A percentile compares a stretch with the other conserved stretches of the same genome.
Evolutionary conservation across 2,797 vertebrate species (phyloP).

Genomic region (Acrossocheilus fasciatus): DNA sequence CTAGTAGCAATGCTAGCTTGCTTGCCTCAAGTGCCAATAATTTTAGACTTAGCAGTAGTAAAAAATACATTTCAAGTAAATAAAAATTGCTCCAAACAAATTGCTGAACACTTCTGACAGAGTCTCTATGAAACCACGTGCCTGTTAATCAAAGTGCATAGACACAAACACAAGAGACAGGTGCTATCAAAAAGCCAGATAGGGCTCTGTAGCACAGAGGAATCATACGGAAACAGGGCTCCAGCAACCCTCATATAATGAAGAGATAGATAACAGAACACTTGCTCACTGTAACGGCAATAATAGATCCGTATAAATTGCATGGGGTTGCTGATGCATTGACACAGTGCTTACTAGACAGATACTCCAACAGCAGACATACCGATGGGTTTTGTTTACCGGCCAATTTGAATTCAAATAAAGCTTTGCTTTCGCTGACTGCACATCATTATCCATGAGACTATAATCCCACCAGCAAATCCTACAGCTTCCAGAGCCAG

Average conservation of each 20-base stretch:
- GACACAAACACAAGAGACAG: slow-evolving; percentile 15
- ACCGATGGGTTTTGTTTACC: slow-evolving; percentile 96
- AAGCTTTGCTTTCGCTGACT: slow-evolving; percentile 93
- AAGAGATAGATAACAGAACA: slow-evolving; percentile 52
- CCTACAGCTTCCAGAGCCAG: slow-evolving; percentile 92
- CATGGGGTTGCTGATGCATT: slow-evolving; percentile 73
- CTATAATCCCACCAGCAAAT: slow-evolving; percentile 93
- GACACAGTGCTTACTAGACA: slow-evolving; percentile 81
- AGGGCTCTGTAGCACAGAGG: not conserved
- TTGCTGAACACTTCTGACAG: not conserved
- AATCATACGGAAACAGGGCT: slow-evolving; percentile 15
- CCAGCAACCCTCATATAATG: slow-evolving; percentile 45
- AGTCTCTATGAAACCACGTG: not conserved
- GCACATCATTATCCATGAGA: slow-evolving; percentile 93
- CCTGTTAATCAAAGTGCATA: slow-evolving; percentile 29
- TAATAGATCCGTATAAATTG: slow-evolving; percentile 54
- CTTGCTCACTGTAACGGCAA: slow-evolving; percentile 54
- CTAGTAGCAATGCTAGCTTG: not conserved
- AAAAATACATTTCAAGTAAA: not conserved
- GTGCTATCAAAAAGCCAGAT: not conserved
- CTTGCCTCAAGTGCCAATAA: not conserved
- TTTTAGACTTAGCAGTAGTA: not conserved
- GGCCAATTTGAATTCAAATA: slow-evolving; percentile 99
- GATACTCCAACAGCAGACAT: slow-evolving; percentile 84
- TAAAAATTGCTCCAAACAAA: not conserved